phyloP scores from a whole-genome alignment of 2,888 invertebrate species.

The Colletes collaris region DNA sequence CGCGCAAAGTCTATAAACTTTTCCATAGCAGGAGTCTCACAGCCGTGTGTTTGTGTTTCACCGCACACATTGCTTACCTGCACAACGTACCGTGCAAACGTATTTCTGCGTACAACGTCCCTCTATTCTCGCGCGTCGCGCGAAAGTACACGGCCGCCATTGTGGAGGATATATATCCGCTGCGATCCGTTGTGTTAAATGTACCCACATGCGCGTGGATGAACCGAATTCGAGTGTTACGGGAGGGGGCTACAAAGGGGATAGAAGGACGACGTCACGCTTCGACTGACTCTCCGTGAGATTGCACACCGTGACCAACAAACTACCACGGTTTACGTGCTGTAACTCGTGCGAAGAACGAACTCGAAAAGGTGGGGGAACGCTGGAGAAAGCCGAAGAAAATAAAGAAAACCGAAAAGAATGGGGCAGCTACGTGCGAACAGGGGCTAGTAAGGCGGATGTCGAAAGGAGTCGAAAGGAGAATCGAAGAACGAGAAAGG shows the following conservation, averaged over 20 bases:
- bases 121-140: constrained; percentile 17
- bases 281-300: constrained; percentile 74
- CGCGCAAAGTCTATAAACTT: constrained; percentile 16
- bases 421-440: constrained; percentile 25
- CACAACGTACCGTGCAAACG: constrained; percentile 1
- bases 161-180: constrained; percentile 26
- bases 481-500: neutral
- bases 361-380: constrained; percentile 26
- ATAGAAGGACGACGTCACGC: constrained; percentile 67
- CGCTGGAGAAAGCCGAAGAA: constrained; percentile 16
- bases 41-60: neutral
- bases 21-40: neutral
- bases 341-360: constrained; percentile 68
- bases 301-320: constrained; percentile 78
- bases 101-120: constrained; percentile 16
- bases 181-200: constrained; percentile 35
- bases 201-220: constrained; percentile 5
- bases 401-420: constrained; percentile 18
- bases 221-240: constrained; percentile 36
- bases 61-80: constrained; percentile 11
- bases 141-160: constrained; percentile 26
- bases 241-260: constrained; percentile 12
- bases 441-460: constrained; percentile 6
- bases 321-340: constrained; percentile 76
- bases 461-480: neutral